Base-by-base conservation (phyloP, 2,113 vertebrate genomes). In the Periophthalmus modestus region DNA sequence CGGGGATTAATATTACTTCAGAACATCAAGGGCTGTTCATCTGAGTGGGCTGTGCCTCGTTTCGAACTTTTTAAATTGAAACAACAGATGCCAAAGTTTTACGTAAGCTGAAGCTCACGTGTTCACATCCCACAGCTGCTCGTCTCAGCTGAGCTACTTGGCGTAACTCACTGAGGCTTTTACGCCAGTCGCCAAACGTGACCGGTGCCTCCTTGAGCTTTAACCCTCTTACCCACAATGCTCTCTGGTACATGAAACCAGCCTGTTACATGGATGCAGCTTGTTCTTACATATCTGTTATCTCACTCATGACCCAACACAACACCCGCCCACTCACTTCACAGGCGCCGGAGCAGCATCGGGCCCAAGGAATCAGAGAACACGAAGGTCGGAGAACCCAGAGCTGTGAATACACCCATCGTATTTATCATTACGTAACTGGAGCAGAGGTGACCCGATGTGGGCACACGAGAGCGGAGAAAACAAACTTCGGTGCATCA, bases 291-390 rank as follows among this genome's bases (percentile, higher is more conserved):
- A 77, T 69, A 73, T 36, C 34, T 52, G 67, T 77, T 81, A 84
- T 78, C 78, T 71, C 74, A 80, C 67, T 79, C 77, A 77, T 80
- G 69, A 78, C 80, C 77, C 74, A 46, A 75, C 79, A 77, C 83
- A 82, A 79, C 87, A 77, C 77, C 79, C 59, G 33, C 85, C 84
- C 66, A 85, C 86, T 75, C 86, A 82, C 54, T 75, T 87, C 87
- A 84, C 65, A 36, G 54, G 63, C 79, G 74, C 80, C 75, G 83
- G 83, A 77, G 78, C 79, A 85, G 75, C 78, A 82, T 58, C 0
- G 66, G 62, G 50, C 69, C 75, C 63, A 57, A 81, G 75, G 82
- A 83, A 80, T 83, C 74, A 78, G 69, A 74, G 72, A 78, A 85
- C 76, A 59, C 68, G 75, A 81, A 80, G 77, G 83, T 85, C 81